Conservation (phyloP, 2,888 invertebrate genomes). For the Luffia ferchaultella region DNA sequence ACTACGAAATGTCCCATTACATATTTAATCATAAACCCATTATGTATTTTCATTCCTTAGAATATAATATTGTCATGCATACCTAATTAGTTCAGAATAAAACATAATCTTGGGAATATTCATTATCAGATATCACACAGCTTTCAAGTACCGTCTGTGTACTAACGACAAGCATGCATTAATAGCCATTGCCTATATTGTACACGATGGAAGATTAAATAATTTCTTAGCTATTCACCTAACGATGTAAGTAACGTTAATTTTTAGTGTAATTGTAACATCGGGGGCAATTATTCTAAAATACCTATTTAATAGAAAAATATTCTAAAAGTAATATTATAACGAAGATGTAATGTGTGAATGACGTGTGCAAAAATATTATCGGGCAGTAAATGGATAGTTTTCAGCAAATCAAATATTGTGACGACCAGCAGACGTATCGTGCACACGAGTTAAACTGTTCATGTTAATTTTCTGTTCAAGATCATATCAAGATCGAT, state of each 20-base stretch:
- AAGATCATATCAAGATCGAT: no score
- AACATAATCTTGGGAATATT: background rate
- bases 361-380: constrained; percentile 10
- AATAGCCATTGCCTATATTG: background rate
- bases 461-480: no score
- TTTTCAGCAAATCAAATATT: background rate
- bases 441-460: no score
- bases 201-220: background rate
- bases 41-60: background rate
- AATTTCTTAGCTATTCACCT: background rate
- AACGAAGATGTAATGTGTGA: constrained; percentile 7
- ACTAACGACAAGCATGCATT: background rate
- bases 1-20: background rate
- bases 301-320: constrained; percentile 16
- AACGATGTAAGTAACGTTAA: constrained; percentile 6
- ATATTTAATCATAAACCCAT: background rate
- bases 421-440: background rate
- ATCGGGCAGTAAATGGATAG: background rate
- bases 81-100: background rate
- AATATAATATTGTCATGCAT: background rate
- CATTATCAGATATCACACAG: background rate
- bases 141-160: background rate
- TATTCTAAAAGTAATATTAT: constrained; percentile 16
- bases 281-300: constrained; percentile 20
- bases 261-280: constrained; percentile 13